Conservation (phyloP, 2,888 invertebrate genomes). For the Cephus nigrinus region DNA sequence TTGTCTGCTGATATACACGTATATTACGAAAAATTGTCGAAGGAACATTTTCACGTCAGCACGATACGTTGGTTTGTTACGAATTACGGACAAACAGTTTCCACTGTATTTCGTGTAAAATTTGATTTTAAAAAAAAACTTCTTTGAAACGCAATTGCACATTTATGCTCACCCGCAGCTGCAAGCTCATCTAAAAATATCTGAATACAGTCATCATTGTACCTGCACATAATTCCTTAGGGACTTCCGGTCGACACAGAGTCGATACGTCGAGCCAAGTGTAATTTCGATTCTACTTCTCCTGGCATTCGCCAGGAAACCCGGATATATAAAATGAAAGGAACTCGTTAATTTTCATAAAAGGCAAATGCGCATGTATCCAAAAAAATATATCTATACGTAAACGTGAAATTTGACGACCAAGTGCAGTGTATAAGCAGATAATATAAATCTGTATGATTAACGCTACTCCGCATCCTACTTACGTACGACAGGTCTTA, state of each 20-base stretch:
- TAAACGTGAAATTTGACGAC: background rate
- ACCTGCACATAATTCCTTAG: background rate
- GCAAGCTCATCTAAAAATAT: background rate
- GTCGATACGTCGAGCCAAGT: background rate
- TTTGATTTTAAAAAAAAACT: background rate
- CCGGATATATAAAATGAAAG: background rate
- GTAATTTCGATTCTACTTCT: background rate
- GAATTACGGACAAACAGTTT: background rate
- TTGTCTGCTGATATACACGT: background rate
- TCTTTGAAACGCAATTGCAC: background rate
- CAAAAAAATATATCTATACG: background rate
- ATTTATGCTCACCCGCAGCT: background rate
- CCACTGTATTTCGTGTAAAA: background rate
- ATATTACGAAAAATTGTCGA: background rate
- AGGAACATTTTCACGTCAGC: background rate
- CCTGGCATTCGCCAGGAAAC: background rate
- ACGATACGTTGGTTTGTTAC: background rate
- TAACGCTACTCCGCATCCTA: background rate
- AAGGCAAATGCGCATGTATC: background rate
- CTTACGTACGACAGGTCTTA: background rate
- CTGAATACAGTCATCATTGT: background rate
- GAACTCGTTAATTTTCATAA: background rate
- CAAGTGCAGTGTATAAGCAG: background rate
- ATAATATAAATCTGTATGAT: background rate
- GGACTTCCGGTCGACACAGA: background rate